These are phyloP conservation scores for Siderastrea radians DNA, from an alignment of 92 coral and sea anemone genomes.

Conservation along the genomic window DNA sequence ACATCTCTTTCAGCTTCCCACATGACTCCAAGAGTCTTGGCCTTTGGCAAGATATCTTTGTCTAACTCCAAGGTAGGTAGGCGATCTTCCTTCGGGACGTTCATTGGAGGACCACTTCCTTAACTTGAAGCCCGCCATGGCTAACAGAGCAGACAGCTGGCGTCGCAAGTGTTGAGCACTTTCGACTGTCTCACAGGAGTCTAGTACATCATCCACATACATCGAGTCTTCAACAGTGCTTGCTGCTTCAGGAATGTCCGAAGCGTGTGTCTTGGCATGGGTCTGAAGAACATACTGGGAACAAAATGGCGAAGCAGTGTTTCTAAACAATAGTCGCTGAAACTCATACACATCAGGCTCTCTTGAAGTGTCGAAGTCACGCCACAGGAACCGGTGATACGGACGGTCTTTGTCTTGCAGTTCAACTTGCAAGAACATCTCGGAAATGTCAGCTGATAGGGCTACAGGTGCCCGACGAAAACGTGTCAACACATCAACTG, in stretches of 20 bases:
- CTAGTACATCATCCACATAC: slow-evolving; percentile 71
- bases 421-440: slow-evolving; percentile 48
- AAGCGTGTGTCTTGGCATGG: slow-evolving; percentile 43
- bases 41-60: slow-evolving; percentile 1
- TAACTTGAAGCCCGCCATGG: slow-evolving; percentile 48
- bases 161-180: slow-evolving; percentile 53
- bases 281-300: slow-evolving; percentile 39
- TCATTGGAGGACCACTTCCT: slow-evolving; percentile 47
- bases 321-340: slow-evolving; percentile 57
- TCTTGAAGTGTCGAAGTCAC: not conserved
- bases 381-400: slow-evolving; percentile 41
- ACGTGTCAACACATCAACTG: slow-evolving; percentile 36
- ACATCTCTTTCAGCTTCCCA: slow-evolving; percentile 40
- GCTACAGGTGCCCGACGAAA: slow-evolving; percentile 17
- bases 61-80: slow-evolving; percentile 18
- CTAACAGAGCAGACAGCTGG: slow-evolving; percentile 49
- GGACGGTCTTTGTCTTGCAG: slow-evolving; percentile 40
- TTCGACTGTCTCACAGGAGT: slow-evolving; percentile 60
- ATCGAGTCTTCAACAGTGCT: slow-evolving; percentile 41
- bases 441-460: not conserved
- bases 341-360: slow-evolving; percentile 63
- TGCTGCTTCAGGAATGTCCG: slow-evolving; percentile 57
- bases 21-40: slow-evolving; percentile 45
- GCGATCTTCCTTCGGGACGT: slow-evolving; percentile 8
- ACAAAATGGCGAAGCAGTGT: slow-evolving; percentile 64